phyloP scores from a whole-genome alignment of 1,140 invertebrate species.

The Chrysopa pallens region DNA sequence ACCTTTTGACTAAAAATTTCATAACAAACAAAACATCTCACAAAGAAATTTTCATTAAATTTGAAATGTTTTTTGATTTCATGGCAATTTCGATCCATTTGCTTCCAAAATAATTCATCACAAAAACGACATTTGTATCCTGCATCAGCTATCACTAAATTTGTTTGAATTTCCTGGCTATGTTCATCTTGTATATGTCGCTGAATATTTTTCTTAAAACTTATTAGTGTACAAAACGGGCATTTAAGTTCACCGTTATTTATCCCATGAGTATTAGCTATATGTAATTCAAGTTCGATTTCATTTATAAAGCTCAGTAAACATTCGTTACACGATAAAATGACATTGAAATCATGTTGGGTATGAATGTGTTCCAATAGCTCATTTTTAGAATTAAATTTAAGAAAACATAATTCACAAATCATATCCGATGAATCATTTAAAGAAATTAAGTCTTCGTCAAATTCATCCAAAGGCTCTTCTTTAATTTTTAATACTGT shows the following conservation, averaged over 20 bases:
- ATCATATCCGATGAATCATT: background rate
- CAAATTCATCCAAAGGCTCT: background rate
- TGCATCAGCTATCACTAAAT: background rate
- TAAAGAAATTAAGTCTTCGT: background rate
- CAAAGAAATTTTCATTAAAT: background rate
- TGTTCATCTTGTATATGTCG: background rate
- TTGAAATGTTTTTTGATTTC: conserved; percentile 2
- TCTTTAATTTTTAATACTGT: background rate
- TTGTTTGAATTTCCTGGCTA: background rate
- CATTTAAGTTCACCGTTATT: background rate
- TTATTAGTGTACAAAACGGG: background rate
- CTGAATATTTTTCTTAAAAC: background rate
- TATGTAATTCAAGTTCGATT: background rate
- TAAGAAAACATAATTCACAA: background rate
- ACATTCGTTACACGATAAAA: background rate
- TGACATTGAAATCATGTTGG: background rate
- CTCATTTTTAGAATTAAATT: background rate
- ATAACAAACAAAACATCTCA: background rate
- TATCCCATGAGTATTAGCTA: background rate
- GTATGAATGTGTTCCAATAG: background rate
- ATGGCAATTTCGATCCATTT: background rate
- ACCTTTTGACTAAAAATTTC: background rate
- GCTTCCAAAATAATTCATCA: background rate
- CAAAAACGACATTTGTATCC: background rate
- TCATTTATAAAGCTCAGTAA: background rate